Evolutionary conservation across 2,797 vertebrate genomes (phyloP), one percentile per base, ranked within the genome.

Genomic region (Darevskia mixta): DNA sequence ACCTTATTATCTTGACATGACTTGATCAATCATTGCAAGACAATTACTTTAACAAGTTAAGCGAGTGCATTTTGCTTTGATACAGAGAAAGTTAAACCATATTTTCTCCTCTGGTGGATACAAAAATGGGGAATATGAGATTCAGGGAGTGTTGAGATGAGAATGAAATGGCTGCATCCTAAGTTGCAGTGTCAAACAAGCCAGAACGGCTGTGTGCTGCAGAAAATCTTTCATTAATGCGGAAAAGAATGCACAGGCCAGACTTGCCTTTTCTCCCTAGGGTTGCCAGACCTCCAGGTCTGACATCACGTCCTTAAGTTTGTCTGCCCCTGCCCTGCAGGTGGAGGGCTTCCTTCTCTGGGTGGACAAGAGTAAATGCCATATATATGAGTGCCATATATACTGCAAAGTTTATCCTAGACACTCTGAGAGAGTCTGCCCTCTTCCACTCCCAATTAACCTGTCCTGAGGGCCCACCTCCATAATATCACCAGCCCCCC

Each of bases 41-140:
- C 95, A 96, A 96, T 95, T 95, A 96, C 92, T 94, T 96, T 95
- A 93, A 94, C 90, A 94, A 94, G 90, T 95, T 95, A 94, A 96
- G 92, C 82, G 32, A 83, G 41, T 64, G 8, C 55, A 88, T 96
- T 88, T 93, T 76, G n/a, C 84, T 92, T 94, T 92, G 90, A 93
- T 92, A 77, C 76, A 88, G 25, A 79, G 83, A 93, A 91, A 90
- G 75, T 90, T 78, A 91, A 83, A 78, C 84, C 78, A 29, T 27
- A 75, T 25, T 41, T 87, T 81, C 82, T 17, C 29, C 79, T 80
- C 29, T 87, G 78, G 8, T 89, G 89, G 86, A 67, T 91, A 83
- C 45, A 27, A 90, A 92, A 93, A 93, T n/a, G 86, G 69, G 80
- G 72, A 82, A 8, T 83, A 77, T 85, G 77, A 29, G 76, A 87